Evolutionary conservation across 2,113 vertebrate genomes (phyloP).

Genomic region (Chaetops frenatus): DNA sequence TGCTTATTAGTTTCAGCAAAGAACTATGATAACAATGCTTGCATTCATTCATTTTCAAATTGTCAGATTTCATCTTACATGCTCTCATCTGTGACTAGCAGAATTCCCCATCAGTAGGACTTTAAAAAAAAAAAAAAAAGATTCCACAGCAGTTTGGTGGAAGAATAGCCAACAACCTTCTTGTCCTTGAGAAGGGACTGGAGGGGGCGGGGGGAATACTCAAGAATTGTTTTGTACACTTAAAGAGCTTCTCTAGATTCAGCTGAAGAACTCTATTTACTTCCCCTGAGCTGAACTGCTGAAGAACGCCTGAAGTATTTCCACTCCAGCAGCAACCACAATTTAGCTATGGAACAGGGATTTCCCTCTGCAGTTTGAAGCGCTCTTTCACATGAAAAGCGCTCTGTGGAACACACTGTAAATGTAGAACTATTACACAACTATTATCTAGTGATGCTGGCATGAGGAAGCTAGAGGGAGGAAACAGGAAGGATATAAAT

Average conservation of each 20-base stretch:
- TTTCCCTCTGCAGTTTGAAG: conserved; percentile 17
- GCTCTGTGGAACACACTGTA: background rate
- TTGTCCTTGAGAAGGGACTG: background rate
- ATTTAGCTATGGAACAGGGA: background rate
- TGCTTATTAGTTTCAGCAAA: conserved; percentile 30
- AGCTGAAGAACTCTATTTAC: background rate
- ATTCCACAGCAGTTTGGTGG: background rate
- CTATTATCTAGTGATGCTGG: conserved; percentile 51
- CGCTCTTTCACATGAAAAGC: background rate
- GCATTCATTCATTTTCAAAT: background rate
- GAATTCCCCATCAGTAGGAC: background rate
- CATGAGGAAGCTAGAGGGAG: conserved; percentile 48
- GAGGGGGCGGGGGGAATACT: background rate
- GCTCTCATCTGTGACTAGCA: background rate
- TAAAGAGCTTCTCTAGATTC: background rate
- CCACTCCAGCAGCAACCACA: background rate
- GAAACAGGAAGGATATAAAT: conserved; percentile 54
- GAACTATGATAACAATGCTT: background rate
- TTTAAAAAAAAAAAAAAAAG: background rate
- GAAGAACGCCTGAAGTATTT: background rate
- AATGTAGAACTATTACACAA: conserved; percentile 54
- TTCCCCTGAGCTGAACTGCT: background rate
- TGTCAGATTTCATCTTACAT: background rate
- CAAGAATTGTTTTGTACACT: background rate
- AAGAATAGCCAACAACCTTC: background rate